A percentile compares a stretch with the other conserved stretches of the same genome.
Conservation (phyloP, 2,888 invertebrate species). For the Drosophila greeni region DNA sequence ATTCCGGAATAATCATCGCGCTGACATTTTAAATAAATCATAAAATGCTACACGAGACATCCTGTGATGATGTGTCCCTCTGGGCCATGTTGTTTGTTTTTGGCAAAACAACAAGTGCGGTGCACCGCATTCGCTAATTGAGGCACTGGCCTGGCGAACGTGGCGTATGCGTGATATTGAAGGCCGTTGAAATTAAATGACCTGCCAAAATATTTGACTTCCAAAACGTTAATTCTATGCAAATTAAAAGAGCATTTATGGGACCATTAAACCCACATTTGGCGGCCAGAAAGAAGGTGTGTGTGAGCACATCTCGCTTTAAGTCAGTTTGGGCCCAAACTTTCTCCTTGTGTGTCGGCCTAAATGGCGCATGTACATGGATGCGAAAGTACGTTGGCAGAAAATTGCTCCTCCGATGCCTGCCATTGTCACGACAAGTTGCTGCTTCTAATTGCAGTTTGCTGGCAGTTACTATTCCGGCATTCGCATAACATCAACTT, state of each 20-base stretch:
- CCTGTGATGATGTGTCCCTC: constrained; percentile 7
- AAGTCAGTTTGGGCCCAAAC: constrained; percentile 18
- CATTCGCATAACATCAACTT: constrained; percentile 40
- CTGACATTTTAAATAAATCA: constrained; percentile 43
- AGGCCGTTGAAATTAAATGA: constrained; percentile 19
- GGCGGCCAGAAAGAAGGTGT: background rate
- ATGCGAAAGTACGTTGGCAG: constrained; percentile 19
- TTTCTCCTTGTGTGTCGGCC: constrained; percentile 16
- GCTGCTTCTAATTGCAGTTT: constrained; percentile 58
- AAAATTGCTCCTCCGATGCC: constrained; percentile 34
- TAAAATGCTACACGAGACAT: constrained; percentile 14
- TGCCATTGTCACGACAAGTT: constrained; percentile 52
- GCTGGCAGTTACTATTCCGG: constrained; percentile 23
- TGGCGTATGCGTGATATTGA: constrained; percentile 52
- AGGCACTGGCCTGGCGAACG: constrained; percentile 32
- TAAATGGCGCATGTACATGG: constrained; percentile 30
- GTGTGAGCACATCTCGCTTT: background rate
- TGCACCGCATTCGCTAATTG: constrained; percentile 56
- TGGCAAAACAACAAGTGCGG: constrained; percentile 48
- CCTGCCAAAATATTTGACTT: constrained; percentile 14
- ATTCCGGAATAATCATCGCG: constrained; percentile 47
- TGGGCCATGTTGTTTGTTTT: constrained; percentile 41
- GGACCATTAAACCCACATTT: background rate
- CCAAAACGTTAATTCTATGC: background rate
- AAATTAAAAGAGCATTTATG: background rate